Percentiles rank a stretch among this genome's conserved stretches.
phyloP scores from a whole-genome alignment of 1,140 invertebrate species.

The Eciton burchellii region DNA sequence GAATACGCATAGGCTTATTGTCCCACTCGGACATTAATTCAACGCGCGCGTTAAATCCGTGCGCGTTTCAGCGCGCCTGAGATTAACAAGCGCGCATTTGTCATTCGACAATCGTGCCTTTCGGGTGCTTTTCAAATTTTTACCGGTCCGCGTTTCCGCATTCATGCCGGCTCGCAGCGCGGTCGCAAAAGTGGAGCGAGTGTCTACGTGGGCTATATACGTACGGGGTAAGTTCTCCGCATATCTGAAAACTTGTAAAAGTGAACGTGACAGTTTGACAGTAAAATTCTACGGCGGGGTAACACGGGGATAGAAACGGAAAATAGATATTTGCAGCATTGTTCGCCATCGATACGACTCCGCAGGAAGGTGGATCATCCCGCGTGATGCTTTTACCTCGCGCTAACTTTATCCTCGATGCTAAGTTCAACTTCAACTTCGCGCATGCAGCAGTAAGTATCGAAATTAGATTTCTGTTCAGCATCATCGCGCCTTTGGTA shows the following conservation, averaged over 20 bases:
- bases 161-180: background rate
- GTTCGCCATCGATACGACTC: conserved; percentile 3
- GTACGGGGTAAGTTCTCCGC: background rate
- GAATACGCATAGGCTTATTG: too few species aligned
- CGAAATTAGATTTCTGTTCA: background rate
- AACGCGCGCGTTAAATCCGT: conserved; percentile 29
- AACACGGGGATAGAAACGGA: background rate
- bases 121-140: conserved; percentile 47
- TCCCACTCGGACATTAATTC: conserved; percentile 9
- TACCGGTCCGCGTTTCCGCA: background rate
- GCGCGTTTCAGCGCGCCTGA: conserved; percentile 30
- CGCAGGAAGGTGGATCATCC: background rate
- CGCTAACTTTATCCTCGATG: conserved; percentile 34
- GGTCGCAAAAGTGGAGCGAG: conserved; percentile 1
- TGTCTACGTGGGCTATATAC: conserved; percentile 24
- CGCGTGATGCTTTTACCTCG: background rate
- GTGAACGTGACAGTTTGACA: conserved; percentile 43
- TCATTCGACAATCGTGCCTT: conserved; percentile 27
- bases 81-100: conserved; percentile 43
- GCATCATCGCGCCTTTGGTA: background rate
- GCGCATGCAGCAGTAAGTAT: background rate
- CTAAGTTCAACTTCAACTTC: background rate
- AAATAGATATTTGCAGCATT: conserved; percentile 33
- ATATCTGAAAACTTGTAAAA: conserved; percentile 34
- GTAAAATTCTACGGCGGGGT: conserved; percentile 21